phyloP scores from a whole-genome alignment of 1,140 invertebrate species.

The Leguminivora glycinivorella region DNA sequence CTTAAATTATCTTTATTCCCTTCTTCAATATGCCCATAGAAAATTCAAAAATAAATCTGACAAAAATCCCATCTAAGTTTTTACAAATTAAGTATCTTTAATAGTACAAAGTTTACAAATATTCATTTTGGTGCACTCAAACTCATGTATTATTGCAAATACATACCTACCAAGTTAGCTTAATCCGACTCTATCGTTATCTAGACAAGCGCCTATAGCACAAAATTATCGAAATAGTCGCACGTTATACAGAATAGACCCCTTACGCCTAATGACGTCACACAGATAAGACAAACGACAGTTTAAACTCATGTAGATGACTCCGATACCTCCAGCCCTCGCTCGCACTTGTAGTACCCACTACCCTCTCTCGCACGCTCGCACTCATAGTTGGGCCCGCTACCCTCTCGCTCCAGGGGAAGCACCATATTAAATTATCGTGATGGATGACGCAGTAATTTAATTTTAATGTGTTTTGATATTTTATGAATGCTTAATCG shows the following conservation, averaged over 20 bases:
- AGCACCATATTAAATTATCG: slow-evolving; percentile 31
- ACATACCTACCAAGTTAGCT: too few species aligned
- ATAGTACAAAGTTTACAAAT: too few species aligned
- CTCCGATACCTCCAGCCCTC: slow-evolving; percentile 12
- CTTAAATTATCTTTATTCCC: too few species aligned
- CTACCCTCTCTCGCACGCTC: not conserved
- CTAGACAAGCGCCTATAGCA: not conserved
- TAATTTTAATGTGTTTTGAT: slow-evolving; percentile 32
- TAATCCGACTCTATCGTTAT: too few species aligned
- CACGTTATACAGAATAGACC: slow-evolving; percentile 2
- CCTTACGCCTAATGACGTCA: slow-evolving; percentile 3
- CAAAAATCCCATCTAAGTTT: too few species aligned
- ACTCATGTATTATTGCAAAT: too few species aligned
- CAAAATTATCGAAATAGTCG: not conserved
- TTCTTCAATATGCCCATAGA: too few species aligned
- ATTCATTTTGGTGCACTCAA: too few species aligned
- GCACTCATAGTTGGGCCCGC: not conserved
- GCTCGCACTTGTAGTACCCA: too few species aligned
- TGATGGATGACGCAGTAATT: slow-evolving; percentile 29
- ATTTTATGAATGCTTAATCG: slow-evolving; percentile 29
- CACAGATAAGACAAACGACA: slow-evolving; percentile 31
- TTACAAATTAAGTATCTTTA: too few species aligned
- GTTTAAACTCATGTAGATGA: slow-evolving; percentile 2
- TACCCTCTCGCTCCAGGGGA: slow-evolving; percentile 15
- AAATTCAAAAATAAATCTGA: too few species aligned